Evolutionary conservation across 2,888 invertebrate genomes (phyloP).

Genomic region (Rotaria sp.): DNA sequence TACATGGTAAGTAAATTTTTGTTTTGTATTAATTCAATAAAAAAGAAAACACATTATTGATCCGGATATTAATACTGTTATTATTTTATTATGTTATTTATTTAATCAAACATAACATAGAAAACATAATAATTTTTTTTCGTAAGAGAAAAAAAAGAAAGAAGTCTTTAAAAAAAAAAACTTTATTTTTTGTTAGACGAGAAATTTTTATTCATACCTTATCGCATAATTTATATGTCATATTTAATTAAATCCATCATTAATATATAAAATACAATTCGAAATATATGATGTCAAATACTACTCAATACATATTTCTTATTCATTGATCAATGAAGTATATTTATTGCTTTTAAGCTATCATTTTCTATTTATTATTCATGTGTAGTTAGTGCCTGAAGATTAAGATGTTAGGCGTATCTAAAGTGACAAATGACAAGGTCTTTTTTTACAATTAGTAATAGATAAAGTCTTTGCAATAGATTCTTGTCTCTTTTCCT

Average conservation of each 20-base stretch:
- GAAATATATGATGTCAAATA: neutral
- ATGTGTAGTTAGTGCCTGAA: neutral
- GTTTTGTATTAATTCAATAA: neutral
- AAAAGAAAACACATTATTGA: neutral
- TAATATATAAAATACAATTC: neutral
- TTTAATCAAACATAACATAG: too few relatives aligned
- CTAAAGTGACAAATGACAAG: neutral
- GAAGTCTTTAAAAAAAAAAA: too few relatives aligned
- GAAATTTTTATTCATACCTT: too few relatives aligned
- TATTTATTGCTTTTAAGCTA: neutral
- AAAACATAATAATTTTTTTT: too few relatives aligned
- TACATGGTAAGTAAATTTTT: conserved; percentile 7
- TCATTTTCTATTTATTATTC: neutral
- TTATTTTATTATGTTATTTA: too few relatives aligned
- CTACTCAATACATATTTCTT: too few relatives aligned
- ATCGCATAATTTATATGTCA: too few relatives aligned
- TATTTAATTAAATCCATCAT: neutral
- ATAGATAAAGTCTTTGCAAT: neutral
- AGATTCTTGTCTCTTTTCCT: neutral
- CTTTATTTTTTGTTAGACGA: too few relatives aligned
- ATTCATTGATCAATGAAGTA: neutral
- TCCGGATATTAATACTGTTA: too few relatives aligned
- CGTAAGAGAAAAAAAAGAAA: too few relatives aligned
- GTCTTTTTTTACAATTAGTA: neutral
- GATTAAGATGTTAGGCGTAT: neutral